A percentile compares a stretch with the other conserved stretches of the same genome.
These are phyloP conservation scores for Amblyraja radiata DNA, from an alignment of 2,797 vertebrate genomes.

Conservation along the genomic window DNA sequence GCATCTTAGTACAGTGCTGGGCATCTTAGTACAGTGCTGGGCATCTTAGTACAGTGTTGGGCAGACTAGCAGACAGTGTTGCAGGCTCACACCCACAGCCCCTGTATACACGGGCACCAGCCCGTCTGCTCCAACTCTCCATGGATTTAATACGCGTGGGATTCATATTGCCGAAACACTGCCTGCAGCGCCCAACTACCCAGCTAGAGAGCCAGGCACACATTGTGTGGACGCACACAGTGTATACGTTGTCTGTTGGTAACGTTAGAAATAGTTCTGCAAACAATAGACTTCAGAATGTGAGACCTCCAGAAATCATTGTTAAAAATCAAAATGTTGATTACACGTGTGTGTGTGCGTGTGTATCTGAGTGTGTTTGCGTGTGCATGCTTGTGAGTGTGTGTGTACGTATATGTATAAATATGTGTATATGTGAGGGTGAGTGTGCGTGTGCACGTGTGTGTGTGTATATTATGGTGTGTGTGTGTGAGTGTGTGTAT, in stretches of 20 bases:
- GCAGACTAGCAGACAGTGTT: not conserved
- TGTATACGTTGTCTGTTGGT: not conserved
- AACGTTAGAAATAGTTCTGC: not conserved
- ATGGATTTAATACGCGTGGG: not conserved
- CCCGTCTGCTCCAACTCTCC: not conserved
- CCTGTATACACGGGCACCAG: not conserved
- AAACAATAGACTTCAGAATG: not conserved
- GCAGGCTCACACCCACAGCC: not conserved
- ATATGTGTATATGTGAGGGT: not conserved
- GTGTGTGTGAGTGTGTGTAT: not conserved
- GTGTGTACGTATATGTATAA: not conserved
- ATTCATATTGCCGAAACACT: not conserved
- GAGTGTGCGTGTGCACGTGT: not conserved
- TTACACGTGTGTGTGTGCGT: not conserved
- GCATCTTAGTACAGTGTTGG: too few relatives aligned
- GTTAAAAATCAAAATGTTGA: conserved; percentile 27
- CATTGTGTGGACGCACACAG: not conserved
- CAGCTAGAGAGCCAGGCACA: not conserved
- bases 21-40: too few relatives aligned
- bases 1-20: too few relatives aligned
- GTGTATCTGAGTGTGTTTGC: not conserved
- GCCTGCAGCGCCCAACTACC: too few relatives aligned
- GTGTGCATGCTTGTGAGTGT: not conserved
- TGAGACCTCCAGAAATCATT: not conserved
- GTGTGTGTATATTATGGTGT: not conserved